Evolutionary conservation across 1,140 invertebrate species (phyloP).

Genomic region (Leptinotarsa undecemlineata): DNA sequence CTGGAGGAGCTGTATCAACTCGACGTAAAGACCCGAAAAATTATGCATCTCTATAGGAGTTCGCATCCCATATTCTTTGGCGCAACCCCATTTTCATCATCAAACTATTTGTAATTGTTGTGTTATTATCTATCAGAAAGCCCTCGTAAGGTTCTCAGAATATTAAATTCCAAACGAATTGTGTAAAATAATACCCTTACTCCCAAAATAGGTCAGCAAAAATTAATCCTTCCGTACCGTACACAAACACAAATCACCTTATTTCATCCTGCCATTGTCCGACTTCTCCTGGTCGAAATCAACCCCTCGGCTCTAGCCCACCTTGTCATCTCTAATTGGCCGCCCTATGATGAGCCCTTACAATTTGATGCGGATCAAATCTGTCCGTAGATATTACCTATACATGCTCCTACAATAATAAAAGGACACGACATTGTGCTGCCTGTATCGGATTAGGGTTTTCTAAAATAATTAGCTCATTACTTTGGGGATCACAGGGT

Average conservation of each 20-base stretch:
- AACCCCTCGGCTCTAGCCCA: constrained; percentile 21
- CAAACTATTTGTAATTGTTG: no score
- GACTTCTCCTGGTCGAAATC: constrained; percentile 3
- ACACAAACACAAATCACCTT: not conserved
- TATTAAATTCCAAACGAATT: no score
- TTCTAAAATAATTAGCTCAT: constrained; percentile 19
- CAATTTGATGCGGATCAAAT: constrained; percentile 27
- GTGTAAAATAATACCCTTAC: no score
- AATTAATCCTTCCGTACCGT: not conserved
- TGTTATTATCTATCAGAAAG: no score
- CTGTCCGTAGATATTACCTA: constrained; percentile 30
- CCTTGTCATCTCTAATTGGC: constrained; percentile 31
- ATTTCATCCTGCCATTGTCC: constrained; percentile 2
- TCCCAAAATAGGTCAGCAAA: no score
- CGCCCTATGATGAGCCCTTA: constrained; percentile 29
- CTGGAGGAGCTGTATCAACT: no score
- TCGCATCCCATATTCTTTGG: no score
- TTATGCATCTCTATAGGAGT: no score
- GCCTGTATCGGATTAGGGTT: constrained; percentile 29
- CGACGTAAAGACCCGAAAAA: no score
- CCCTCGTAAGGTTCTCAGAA: no score
- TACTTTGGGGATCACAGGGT: not conserved
- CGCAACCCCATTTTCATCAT: no score
- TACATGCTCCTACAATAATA: constrained; percentile 26
- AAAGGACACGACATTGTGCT: constrained; percentile 28